Evolutionary conservation across 2,113 vertebrate species (phyloP).

Genomic region (Aegypius monachus): DNA sequence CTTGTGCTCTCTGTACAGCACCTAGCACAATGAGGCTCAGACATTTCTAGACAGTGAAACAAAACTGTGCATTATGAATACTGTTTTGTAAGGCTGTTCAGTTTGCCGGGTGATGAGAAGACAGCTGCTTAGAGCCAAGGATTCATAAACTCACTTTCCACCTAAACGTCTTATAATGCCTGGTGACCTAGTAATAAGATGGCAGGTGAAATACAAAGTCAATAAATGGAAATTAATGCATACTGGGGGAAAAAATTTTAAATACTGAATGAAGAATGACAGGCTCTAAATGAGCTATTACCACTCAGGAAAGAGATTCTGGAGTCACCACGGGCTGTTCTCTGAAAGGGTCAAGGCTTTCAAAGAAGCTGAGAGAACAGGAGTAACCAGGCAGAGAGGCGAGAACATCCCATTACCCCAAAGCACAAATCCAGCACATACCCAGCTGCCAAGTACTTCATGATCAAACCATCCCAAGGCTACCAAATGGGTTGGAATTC

Average conservation of each 20-base stretch:
- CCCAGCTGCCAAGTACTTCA: not conserved
- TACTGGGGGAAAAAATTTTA: not conserved
- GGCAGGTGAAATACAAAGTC: conserved; percentile 10
- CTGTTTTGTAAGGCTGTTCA: not conserved
- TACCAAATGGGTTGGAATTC: not conserved
- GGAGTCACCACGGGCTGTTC: not conserved
- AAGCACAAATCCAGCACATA: not conserved
- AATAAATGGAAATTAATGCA: conserved; percentile 36
- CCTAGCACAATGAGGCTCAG: not conserved
- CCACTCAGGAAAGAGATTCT: not conserved
- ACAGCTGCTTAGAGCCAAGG: not conserved
- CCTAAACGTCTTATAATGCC: not conserved
- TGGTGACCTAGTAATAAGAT: not conserved
- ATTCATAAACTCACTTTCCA: not conserved
- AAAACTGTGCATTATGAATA: not conserved
- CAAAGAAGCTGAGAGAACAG: not conserved
- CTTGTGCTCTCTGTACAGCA: accelerated
- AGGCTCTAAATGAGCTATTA: conserved; percentile 1
- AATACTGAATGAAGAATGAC: conserved; percentile 15
- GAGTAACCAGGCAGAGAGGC: not conserved
- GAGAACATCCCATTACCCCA: not conserved
- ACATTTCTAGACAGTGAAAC: not conserved
- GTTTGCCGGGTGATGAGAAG: not conserved
- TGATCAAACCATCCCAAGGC: not conserved
- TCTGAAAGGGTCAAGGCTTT: not conserved